Evolutionary conservation across 2,888 invertebrate genomes (phyloP).

Genomic region (Marasmarcha lunaedactyla): DNA sequence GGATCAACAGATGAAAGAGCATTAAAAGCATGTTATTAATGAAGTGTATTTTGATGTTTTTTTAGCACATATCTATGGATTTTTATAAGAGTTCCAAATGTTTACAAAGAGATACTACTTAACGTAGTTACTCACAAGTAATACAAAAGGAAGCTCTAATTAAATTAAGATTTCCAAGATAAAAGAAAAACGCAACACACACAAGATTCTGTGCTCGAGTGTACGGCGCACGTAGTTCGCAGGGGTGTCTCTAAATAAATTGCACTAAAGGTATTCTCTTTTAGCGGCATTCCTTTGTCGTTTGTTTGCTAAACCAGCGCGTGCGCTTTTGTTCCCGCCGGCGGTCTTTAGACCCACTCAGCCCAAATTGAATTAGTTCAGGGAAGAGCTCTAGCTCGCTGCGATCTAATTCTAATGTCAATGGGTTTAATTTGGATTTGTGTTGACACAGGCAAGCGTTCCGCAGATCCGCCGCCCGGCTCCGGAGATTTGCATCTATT

Average conservation of each 20-base stretch:
- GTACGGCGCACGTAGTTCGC: conserved; percentile 2
- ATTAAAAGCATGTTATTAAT: too few relatives aligned
- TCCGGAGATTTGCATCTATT: conserved; percentile 5
- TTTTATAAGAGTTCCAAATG: too few relatives aligned
- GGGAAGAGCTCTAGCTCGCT: conserved; percentile 25
- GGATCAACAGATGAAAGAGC: too few relatives aligned
- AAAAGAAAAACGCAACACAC: not conserved
- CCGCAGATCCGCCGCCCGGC: conserved; percentile 3
- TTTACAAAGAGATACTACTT: too few relatives aligned
- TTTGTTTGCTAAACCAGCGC: conserved; percentile 28
- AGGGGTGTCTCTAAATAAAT: conserved; percentile 25
- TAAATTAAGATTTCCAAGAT: too few relatives aligned
- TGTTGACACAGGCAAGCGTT: conserved; percentile 20
- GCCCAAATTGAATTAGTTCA: conserved; percentile 45
- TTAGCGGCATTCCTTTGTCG: conserved; percentile 26
- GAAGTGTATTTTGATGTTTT: too few relatives aligned
- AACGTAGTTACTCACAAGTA: too few relatives aligned
- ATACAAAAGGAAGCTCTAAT: too few relatives aligned
- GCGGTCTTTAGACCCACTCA: conserved; percentile 35
- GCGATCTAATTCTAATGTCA: conserved; percentile 47
- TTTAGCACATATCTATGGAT: too few relatives aligned
- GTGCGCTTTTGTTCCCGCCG: conserved; percentile 39
- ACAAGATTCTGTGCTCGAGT: not conserved
- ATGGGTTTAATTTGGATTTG: conserved; percentile 54
- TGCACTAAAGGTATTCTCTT: conserved; percentile 27